These are phyloP conservation scores for Cydia amplana DNA, from an alignment of 1,140 invertebrate species.

Conservation along the genomic window DNA sequence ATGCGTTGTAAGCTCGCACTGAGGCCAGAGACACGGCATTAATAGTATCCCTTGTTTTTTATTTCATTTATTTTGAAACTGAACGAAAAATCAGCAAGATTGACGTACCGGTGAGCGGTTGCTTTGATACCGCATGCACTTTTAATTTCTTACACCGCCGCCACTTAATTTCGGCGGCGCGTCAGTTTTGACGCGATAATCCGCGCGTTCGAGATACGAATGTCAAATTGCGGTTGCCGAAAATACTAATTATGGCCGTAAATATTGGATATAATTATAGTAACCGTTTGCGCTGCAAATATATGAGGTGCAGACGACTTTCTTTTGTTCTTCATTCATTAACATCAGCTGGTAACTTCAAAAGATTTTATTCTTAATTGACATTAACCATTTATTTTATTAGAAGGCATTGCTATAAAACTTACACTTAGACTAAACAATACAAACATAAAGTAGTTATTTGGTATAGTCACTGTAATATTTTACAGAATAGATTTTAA, in stretches of 20 bases:
- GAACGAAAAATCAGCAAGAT: slow-evolving; percentile 64
- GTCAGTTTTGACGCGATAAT: slow-evolving; percentile 70
- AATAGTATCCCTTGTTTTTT: slow-evolving; percentile 55
- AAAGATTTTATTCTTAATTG: background rate
- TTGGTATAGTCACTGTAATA: too few relatives aligned
- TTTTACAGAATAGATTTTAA: too few relatives aligned
- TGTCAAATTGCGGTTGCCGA: slow-evolving; percentile 31
- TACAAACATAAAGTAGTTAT: too few relatives aligned
- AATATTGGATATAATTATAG: slow-evolving; percentile 46
- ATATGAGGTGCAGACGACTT: slow-evolving; percentile 16
- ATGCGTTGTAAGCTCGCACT: slow-evolving; percentile 64
- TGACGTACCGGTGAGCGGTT: slow-evolving; percentile 52
- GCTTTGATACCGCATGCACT: slow-evolving; percentile 45
- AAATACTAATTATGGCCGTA: slow-evolving; percentile 32
- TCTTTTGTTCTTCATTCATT: slow-evolving; percentile 12
- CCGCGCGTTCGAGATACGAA: slow-evolving; percentile 38
- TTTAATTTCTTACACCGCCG: slow-evolving; percentile 44
- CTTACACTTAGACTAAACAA: too few relatives aligned
- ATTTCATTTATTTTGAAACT: slow-evolving; percentile 70
- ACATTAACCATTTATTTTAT: background rate
- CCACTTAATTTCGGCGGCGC: slow-evolving; percentile 55
- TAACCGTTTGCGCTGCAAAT: slow-evolving; percentile 11
- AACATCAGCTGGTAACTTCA: background rate
- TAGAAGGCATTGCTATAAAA: background rate
- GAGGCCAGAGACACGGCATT: slow-evolving; percentile 59